A percentile compares a stretch with the other conserved stretches of the same genome.
These are phyloP conservation scores for Actenoides hombroni DNA, from an alignment of 2,113 vertebrate genomes.

Conservation along the genomic window DNA sequence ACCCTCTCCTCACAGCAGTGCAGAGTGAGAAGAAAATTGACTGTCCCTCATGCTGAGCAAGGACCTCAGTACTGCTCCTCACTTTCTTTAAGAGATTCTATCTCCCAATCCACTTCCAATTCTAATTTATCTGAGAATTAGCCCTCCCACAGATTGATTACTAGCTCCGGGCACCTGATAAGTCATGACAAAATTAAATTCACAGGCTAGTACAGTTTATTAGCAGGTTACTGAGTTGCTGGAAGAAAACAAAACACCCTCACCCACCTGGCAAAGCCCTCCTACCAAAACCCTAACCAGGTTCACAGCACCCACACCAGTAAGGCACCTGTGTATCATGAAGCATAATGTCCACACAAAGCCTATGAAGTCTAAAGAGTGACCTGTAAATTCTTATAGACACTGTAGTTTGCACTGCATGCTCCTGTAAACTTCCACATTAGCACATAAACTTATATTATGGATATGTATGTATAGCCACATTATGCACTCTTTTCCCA, in stretches of 20 bases:
- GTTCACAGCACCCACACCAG: not conserved
- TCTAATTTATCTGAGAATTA: not conserved
- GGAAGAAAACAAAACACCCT: not conserved
- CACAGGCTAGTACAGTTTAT: slow-evolving; percentile 38
- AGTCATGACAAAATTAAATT: slow-evolving; percentile 56
- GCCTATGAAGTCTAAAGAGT: not conserved
- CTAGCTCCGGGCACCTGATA: slow-evolving; percentile 37
- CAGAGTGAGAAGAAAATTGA: not conserved
- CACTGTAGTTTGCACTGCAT: not conserved
- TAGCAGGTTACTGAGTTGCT: not conserved
- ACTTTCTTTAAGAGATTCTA: not conserved
- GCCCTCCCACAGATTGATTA: slow-evolving; percentile 32
- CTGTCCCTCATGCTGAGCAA: not conserved
- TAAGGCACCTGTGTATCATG: not conserved
- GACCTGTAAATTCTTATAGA: not conserved
- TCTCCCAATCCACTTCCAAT: slow-evolving; percentile 4
- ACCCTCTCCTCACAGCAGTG: not conserved
- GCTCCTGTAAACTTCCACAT: not conserved
- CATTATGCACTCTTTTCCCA: not conserved
- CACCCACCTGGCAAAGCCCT: not conserved
- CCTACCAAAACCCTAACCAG: not conserved
- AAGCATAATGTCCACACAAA: not conserved
- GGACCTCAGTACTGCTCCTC: not conserved
- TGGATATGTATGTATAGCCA: not conserved
- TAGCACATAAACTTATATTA: not conserved